Conservation (phyloP, 1,140 invertebrate genomes). For the Psilanteris sp. region DNA sequence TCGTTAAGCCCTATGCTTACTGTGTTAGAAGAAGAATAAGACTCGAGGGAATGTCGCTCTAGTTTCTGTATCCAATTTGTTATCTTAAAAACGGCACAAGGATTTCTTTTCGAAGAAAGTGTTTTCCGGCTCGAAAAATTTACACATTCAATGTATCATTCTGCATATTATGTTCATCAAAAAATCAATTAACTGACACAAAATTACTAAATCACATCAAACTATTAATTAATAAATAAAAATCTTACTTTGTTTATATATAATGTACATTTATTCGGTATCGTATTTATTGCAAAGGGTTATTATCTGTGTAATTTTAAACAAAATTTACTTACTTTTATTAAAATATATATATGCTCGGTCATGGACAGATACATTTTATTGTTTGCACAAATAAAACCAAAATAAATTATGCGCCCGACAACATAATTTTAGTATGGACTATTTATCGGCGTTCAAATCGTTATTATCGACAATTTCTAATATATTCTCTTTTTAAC, state of each 20-base stretch:
- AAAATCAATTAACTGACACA: too few species aligned
- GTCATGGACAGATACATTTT: too few species aligned
- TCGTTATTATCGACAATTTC: constrained; percentile 13
- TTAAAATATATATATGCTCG: neutral
- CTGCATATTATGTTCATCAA: neutral
- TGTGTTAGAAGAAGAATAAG: constrained; percentile 59
- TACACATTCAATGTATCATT: constrained; percentile 7
- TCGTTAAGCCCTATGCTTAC: constrained; percentile 53
- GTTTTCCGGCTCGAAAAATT: constrained; percentile 19
- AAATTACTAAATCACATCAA: neutral
- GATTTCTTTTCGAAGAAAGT: constrained; percentile 37
- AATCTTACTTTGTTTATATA: too few species aligned
- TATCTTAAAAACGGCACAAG: constrained; percentile 42
- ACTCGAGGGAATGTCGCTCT: constrained; percentile 53
- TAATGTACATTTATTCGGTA: too few species aligned
- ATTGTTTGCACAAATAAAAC: too few species aligned
- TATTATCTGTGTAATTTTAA: constrained; percentile 15
- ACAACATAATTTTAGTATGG: constrained; percentile 4
- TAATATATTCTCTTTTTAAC: constrained; percentile 20
- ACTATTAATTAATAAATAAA: too few species aligned
- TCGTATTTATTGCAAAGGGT: neutral
- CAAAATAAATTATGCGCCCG: too few species aligned
- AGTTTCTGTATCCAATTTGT: constrained; percentile 59
- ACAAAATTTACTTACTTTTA: too few species aligned
- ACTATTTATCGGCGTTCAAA: constrained; percentile 1